Evolutionary conservation across 2,888 invertebrate species (phyloP).

Genomic region (Drosophila seclusa): DNA sequence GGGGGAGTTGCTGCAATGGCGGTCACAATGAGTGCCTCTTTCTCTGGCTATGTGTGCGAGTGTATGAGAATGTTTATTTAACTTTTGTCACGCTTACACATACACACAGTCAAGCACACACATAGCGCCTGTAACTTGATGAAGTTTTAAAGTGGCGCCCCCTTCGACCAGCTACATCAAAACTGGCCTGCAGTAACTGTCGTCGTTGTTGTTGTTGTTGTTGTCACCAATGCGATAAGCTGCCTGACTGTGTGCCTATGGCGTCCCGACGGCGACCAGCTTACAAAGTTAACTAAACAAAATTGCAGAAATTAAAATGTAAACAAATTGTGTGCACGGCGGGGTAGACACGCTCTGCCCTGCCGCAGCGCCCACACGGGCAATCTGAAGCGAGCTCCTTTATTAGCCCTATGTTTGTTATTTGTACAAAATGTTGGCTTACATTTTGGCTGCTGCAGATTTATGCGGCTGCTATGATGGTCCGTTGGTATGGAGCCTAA

Average conservation of each 20-base stretch:
- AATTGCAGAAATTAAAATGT: slow-evolving; percentile 82
- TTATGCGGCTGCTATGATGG: background rate
- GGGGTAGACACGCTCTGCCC: slow-evolving; percentile 45
- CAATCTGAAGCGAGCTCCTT: slow-evolving; percentile 49
- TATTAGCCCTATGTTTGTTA: slow-evolving; percentile 61
- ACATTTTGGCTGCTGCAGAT: slow-evolving; percentile 55
- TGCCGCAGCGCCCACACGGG: slow-evolving; percentile 21
- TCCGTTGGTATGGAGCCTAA: slow-evolving; percentile 31
- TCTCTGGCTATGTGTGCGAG: slow-evolving; percentile 21
- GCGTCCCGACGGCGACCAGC: slow-evolving; percentile 57
- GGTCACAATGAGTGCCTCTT: slow-evolving; percentile 55
- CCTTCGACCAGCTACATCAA: slow-evolving; percentile 27
- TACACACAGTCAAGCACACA: slow-evolving; percentile 27
- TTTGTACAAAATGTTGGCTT: slow-evolving; percentile 61
- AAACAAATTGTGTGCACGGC: slow-evolving; percentile 75
- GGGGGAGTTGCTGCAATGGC: slow-evolving; percentile 60
- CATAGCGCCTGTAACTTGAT: slow-evolving; percentile 54
- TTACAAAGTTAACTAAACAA: slow-evolving; percentile 73
- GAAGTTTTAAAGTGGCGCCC: slow-evolving; percentile 66
- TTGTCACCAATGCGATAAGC: slow-evolving; percentile 70
- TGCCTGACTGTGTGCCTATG: slow-evolving; percentile 47
- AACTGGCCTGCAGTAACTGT: slow-evolving; percentile 36
- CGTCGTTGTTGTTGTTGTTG: slow-evolving; percentile 24
- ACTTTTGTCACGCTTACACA: slow-evolving; percentile 74
- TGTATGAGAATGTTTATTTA: slow-evolving; percentile 54